Base-by-base conservation (phyloP, 2,888 invertebrate genomes). In the Acrocyrtus sp. region DNA sequence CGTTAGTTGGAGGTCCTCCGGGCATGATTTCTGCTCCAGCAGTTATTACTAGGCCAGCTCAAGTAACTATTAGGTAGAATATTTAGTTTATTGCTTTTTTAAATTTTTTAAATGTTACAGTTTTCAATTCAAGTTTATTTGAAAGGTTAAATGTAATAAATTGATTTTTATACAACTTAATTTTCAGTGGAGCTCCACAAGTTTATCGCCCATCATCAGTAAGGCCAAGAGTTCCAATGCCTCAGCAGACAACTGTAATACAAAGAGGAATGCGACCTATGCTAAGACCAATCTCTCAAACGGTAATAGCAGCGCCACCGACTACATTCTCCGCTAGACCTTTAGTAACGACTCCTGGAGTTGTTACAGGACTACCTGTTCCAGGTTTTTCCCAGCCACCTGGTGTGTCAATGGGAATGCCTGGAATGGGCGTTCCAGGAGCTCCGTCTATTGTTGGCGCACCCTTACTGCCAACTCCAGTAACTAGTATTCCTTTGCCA, bases 51-150 rank as follows among this genome's bases (percentile, higher is more conserved):
- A 68, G 51, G 39, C 53, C 60, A 53, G 78, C 78, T 17, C 78
- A 74, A 15, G 72, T 77, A 21, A 69, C 79, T 27, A 78, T 80
- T 8, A 80, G 80, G 80, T 80, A 72, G 60, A 39, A n/a, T 17
- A 51, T 34, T 65, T 48, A 43, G 27, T 57, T 50, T 41, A 12
- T 54, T 53, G 51, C 26, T 34, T 60, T 50, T 17, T 65, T 60
- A 74, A 48, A 58, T 76, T 15, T 76, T 72, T 27, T n/a, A n/a
- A n/a, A n/a, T n/a, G n/a, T n/a, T n/a, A n/a, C n/a, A n/a, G n/a
- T n/a, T n/a, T n/a, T n/a, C n/a, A n/a, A n/a, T n/a, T n/a, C n/a
- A n/a, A n/a, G n/a, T n/a, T n/a, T n/a, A n/a, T n/a, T n/a, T n/a
- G n/a, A n/a, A n/a, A n/a, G n/a, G n/a, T n/a, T n/a, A n/a, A n/a